phyloP scores from a whole-genome alignment of 1,140 invertebrate species.

The Saxidomus purpurata region DNA sequence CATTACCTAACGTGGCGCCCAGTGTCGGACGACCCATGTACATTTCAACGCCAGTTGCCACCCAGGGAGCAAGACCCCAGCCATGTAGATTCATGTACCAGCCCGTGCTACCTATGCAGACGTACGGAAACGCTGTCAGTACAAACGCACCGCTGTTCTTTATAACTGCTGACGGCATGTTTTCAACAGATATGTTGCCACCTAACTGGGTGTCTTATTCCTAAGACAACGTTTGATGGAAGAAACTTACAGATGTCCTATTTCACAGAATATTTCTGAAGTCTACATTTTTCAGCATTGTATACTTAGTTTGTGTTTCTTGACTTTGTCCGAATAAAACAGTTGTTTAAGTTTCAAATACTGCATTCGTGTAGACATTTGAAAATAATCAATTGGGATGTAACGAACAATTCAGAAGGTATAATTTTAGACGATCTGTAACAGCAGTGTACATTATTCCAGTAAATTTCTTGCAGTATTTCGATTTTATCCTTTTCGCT shows the following conservation, averaged over 20 bases:
- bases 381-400: not conserved
- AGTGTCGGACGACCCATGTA: not conserved
- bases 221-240: not conserved
- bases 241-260: not conserved
- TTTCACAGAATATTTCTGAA: not conserved
- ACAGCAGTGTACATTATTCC: not conserved
- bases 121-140: not conserved
- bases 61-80: not conserved
- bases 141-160: not conserved
- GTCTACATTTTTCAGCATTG: not conserved
- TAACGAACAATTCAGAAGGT: not conserved
- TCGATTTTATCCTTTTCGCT: not conserved
- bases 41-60: not conserved
- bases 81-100: not conserved
- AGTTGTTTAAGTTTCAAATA: too few species aligned
- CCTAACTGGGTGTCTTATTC: not conserved
- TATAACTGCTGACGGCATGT: slow-evolving; percentile 8
- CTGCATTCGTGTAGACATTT: too few species aligned
- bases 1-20: not conserved
- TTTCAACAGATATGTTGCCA: not conserved
- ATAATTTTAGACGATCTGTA: not conserved
- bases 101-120: not conserved
- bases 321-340: too few species aligned
- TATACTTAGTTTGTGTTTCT: too few species aligned
- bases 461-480: not conserved